Conservation (phyloP, 2,888 invertebrate genomes). For the Calameuta idolon region DNA sequence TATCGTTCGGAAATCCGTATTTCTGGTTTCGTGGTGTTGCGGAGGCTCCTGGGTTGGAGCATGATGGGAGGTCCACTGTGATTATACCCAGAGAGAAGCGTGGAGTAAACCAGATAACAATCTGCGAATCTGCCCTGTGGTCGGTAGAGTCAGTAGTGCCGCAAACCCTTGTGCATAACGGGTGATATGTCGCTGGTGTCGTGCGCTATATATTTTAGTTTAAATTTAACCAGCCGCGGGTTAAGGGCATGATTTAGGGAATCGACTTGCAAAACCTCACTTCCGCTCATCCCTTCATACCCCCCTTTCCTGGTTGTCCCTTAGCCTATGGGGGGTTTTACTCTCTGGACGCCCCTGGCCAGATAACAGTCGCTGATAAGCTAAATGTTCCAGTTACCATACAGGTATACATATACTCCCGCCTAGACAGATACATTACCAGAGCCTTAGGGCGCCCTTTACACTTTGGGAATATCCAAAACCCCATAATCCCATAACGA, state of each 20-base stretch:
- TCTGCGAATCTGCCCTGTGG: constrained; percentile 10
- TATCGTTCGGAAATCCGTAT: not conserved
- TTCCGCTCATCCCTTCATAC: constrained; percentile 13
- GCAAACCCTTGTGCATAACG: not conserved
- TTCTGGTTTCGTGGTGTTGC: not conserved
- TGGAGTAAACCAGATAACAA: constrained; percentile 5
- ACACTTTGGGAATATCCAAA: not conserved
- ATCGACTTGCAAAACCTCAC: constrained; percentile 28
- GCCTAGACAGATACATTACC: constrained; percentile 23
- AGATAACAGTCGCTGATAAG: constrained; percentile 61
- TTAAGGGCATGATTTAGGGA: constrained; percentile 61
- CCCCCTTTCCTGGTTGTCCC: not conserved
- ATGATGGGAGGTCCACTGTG: not conserved
- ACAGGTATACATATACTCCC: constrained; percentile 22
- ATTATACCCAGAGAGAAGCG: not conserved
- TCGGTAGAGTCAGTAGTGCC: not conserved
- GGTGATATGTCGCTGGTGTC: constrained; percentile 1
- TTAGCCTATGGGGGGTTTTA: constrained; percentile 44
- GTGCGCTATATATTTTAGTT: constrained; percentile 53
- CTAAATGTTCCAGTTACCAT: constrained; percentile 55
- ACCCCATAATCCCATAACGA: not conserved
- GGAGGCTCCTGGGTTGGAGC: not conserved
- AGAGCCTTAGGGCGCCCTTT: not conserved
- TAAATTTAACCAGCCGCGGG: constrained; percentile 59
- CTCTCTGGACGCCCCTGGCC: constrained; percentile 52